Conservation (phyloP, 2,888 invertebrate genomes). For the Rhamnusium bicolor region DNA sequence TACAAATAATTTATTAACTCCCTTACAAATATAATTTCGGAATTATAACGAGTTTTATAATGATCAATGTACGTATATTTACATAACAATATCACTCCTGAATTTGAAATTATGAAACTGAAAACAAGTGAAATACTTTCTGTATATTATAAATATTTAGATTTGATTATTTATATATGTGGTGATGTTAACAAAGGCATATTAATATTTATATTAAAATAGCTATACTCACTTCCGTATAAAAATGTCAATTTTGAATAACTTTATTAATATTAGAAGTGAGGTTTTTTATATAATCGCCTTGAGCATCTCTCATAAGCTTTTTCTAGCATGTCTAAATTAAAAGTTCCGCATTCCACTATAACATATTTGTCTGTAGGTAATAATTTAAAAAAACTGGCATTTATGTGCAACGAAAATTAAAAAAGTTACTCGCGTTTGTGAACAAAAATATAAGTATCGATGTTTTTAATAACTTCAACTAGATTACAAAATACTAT, state of each 20-base stretch:
- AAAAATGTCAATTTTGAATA: background rate
- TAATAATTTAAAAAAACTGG: conserved; percentile 12
- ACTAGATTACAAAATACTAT: no score
- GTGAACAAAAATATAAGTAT: no score
- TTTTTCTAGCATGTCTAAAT: conserved; percentile 21
- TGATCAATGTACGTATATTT: no score
- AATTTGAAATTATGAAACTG: background rate
- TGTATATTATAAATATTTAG: background rate
- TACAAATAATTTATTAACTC: no score
- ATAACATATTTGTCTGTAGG: background rate
- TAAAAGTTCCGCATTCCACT: conserved; percentile 36
- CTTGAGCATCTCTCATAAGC: background rate
- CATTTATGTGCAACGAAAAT: no score
- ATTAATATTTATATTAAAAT: background rate
- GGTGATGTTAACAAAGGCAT: conserved; percentile 8
- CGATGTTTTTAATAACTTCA: no score
- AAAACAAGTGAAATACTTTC: background rate
- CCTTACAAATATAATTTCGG: no score
- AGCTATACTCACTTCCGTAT: conserved; percentile 6
- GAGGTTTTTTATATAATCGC: conserved; percentile 11
- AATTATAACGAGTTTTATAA: no score
- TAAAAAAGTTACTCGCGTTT: no score
- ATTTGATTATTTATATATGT: background rate
- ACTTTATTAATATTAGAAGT: conserved; percentile 4
- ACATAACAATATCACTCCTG: no score